Base-by-base conservation (phyloP, 2,888 invertebrate genomes). In the Limulus polyphemus region DNA sequence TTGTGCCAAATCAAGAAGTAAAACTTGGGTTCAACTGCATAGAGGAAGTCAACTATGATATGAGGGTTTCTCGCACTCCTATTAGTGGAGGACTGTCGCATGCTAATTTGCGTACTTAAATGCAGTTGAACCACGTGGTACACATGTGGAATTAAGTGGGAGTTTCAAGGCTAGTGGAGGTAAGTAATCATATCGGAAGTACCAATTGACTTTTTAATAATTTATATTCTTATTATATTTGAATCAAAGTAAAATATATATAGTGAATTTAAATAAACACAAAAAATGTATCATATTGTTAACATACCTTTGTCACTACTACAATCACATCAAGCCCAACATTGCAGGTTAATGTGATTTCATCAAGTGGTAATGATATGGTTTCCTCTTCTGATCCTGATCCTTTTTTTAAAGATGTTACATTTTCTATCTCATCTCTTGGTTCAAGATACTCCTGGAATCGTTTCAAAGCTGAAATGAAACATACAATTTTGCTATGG, bases 381-480 rank as follows among this genome's bases (percentile, higher is more conserved):
- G 81, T 62, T 17, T 49, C 72, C 55, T 76, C 75, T 11, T 62
- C 59, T 32, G 54, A 62, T 59, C 63, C 63, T 12, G 62, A 51
- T 49, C 64, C 61, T 48, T 68, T 65, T n/a, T 63, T 62, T 2
- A 67, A 64, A 46, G 64, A 63, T 32, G 32, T 32, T 32, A 4
- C 32, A 32, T 32, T 32, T 77, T 92, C 92, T 71, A 91, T 76
- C 76, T 93, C 92, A 77, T 92, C 92, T 3, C 91, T 92, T 12
- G 95, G 93, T 77, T 97, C 95, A 66, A 88, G 85, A 76, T 97
- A 97, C 76, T 92, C 90, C 79, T 91, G 89, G 92, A 94, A 97
- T 77, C 87, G 86, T 77, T 87, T 87, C 60, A 88, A 82, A 77
- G 83, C 84, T 82, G 78, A 55, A 72, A 78, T 71, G 65, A 68